Evolutionary conservation across 2,797 vertebrate genomes (phyloP).

Genomic region (Coreius guichenoti): DNA sequence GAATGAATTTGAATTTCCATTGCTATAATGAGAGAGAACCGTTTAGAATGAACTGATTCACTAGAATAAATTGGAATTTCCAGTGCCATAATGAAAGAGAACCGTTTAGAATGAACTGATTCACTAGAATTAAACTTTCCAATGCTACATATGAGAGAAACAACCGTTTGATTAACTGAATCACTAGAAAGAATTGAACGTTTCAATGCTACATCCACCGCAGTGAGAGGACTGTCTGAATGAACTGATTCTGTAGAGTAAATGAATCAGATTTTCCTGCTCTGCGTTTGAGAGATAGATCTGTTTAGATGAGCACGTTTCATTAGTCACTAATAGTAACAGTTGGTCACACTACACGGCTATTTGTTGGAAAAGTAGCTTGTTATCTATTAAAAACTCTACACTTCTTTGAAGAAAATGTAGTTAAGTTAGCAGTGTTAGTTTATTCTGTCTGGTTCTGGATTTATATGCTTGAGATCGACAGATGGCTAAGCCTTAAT

Average conservation of each 20-base stretch:
- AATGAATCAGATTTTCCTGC: not conserved
- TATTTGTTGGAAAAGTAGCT: not conserved
- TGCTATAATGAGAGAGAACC: no score
- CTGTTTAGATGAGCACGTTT: not conserved
- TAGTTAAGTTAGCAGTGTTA: not conserved
- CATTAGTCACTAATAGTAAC: not conserved
- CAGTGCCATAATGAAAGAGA: no score
- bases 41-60: no score
- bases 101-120: not conserved
- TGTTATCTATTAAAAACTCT: not conserved
- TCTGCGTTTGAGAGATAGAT: not conserved
- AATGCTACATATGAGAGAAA: not conserved
- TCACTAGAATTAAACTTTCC: not conserved
- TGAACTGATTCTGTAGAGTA: not conserved
- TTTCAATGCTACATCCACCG: not conserved
- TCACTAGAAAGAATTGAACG: not conserved
- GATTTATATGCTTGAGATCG: not conserved
- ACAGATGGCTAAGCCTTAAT: not conserved
- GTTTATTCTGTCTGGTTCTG: not conserved
- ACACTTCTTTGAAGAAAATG: not conserved
- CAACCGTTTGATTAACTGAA: not conserved
- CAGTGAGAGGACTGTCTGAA: no score
- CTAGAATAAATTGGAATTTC: no score
- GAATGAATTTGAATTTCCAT: not conserved
- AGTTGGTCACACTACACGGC: not conserved